phyloP scores from a whole-genome alignment of 92 coral and sea anemone genomes.

The Nematostella vectensis region DNA sequence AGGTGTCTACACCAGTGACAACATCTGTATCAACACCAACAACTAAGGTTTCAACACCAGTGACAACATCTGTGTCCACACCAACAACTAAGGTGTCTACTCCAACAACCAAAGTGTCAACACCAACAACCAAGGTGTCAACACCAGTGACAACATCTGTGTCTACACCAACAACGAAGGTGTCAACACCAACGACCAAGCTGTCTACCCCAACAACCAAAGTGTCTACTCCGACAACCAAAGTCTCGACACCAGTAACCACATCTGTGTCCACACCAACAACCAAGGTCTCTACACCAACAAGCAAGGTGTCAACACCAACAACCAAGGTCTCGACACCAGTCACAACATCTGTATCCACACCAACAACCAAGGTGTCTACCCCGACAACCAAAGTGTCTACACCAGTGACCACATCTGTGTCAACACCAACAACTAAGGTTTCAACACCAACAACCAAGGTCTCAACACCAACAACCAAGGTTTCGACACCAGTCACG shows the following conservation, averaged over 20 bases:
- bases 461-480: background rate
- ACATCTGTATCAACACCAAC: background rate
- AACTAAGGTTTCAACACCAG: background rate
- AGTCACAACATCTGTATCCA: slow-evolving; percentile 1
- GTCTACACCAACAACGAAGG: background rate
- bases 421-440: background rate
- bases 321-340: background rate
- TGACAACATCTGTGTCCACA: background rate
- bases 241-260: no score
- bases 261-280: no score
- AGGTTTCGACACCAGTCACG: background rate
- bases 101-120: slow-evolving; percentile 5
- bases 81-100: slow-evolving; percentile 2
- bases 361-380: slow-evolving; percentile 1
- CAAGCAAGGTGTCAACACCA: no score
- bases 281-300: no score
- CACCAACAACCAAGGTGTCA: slow-evolving; percentile 6
- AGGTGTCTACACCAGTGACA: background rate
- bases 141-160: background rate
- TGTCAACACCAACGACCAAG: slow-evolving; percentile 6
- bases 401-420: slow-evolving; percentile 2
- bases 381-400: background rate
- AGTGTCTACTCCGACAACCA: slow-evolving; percentile 5
- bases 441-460: background rate
- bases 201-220: slow-evolving; percentile 6